phyloP scores from a whole-genome alignment of 35 echinoderm and acorn worm genomes.

The Acanthaster planci region DNA sequence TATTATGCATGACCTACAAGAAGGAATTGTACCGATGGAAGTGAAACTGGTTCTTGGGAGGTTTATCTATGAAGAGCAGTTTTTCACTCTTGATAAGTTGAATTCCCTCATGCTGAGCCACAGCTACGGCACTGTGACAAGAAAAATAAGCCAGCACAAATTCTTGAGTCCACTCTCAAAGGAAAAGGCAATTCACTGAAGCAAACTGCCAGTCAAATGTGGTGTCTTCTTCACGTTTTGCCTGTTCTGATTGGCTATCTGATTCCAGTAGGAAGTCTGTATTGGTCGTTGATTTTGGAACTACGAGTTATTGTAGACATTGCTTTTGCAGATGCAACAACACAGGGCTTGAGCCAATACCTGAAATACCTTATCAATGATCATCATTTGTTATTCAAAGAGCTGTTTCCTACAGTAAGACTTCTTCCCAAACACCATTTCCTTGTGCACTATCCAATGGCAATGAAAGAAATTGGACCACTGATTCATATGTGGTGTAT shows the following conservation, averaged over 20 bases:
- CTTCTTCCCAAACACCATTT: constrained; percentile 59
- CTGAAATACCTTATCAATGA: constrained; percentile 33
- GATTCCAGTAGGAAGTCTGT: constrained; percentile 22
- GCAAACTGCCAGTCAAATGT: constrained; percentile 62
- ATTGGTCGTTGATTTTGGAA: constrained; percentile 34
- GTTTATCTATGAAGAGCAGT: constrained; percentile 53
- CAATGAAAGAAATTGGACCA: constrained; percentile 54
- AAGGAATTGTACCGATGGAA: constrained; percentile 48
- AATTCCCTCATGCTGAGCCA: too few relatives aligned
- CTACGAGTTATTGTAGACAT: constrained; percentile 51
- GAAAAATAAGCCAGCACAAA: constrained; percentile 53
- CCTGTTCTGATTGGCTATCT: constrained; percentile 46
- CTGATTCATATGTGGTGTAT: constrained; percentile 55
- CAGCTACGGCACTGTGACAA: constrained; percentile 48
- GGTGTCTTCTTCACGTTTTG: constrained; percentile 48
- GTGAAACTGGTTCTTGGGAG: constrained; percentile 51
- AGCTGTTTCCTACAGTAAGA: constrained; percentile 34
- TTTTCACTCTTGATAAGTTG: constrained; percentile 42
- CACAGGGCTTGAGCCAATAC: neutral
- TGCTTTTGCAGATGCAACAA: constrained; percentile 36
- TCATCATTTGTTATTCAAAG: constrained; percentile 44
- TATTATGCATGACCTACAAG: constrained; percentile 69
- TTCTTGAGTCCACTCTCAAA: constrained; percentile 29
- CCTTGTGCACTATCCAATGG: constrained; percentile 44
- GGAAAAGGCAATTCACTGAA: constrained; percentile 48